Base-by-base conservation (phyloP, 2,113 vertebrate species). In the Coreoperca whiteheadi region DNA sequence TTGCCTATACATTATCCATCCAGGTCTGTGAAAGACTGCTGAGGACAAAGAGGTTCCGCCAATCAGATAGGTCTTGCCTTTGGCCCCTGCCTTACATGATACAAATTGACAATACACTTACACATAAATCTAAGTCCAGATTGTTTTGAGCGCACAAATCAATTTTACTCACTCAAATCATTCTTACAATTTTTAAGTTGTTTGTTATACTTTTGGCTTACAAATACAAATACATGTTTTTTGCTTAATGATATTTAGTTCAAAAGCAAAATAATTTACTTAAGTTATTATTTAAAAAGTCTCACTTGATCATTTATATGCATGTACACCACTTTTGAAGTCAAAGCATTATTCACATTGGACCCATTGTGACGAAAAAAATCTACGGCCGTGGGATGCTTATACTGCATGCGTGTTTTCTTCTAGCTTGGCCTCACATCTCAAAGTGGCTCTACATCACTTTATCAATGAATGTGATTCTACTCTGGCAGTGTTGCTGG, bases 391-490 rank as follows among this genome's bases (percentile, higher is more conserved):
- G 3, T 0, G 8, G 53, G 37, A 59, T 73, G 70, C 10, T 41
- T 39, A 2, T 65, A 39, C 61, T 41, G 12, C 41, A 8, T 30
- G 8, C n/a, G 10, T 20, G n/a, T 30, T 39, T 48, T 39, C 39
- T 39, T 43, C 32, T 6, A 6, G 50, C 50, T 74, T 4, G 32
- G 50, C 41, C 21, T 1, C 23, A 4, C 59, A 23, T 51, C 53
- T 25, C 30, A 46, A n/a, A 69, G 20, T 28, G 57, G 30, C 65
- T 74, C 46, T 8, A 5, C 25, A 64, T 37, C 64, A 25, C 16
- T 68, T 74, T 9, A 56, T 46, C 63, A 37, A 68, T 73, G 23
- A 70, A 59, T 66, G 20, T 20, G 37, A 68, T 48, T 71, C 15
- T 46, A 8, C 67, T 60, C 61, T 30, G 25, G 39, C 39, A 43